Evolutionary conservation across 2,113 vertebrate species (phyloP), one percentile per base, ranked within the genome.

Genomic region (Dicaeum eximium): DNA sequence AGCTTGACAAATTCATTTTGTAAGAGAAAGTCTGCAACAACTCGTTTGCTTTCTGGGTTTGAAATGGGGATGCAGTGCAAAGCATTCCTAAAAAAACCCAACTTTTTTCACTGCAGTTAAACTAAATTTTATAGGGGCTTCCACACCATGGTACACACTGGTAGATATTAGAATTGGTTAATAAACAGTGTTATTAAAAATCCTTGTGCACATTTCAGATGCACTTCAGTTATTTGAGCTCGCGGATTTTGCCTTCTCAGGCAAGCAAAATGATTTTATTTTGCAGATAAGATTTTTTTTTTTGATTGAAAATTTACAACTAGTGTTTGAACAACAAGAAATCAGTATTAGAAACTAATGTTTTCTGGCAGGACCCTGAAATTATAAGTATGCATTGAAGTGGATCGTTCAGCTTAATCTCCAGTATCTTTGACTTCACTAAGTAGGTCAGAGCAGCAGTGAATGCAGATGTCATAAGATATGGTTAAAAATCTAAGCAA

Each of bases 1-100:
- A 95, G 94, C 82, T 88, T 72, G 82, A 94, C 56, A 95, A 94
- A 96, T 73, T 80, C 22, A 81, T 94, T 94, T 94, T 90, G 84
- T 67, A 60, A 72, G 79, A 53, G 47, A 91, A 95, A 74, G 71
- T 92, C 87, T 96, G 86, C 84, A 92, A 51, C 6, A 24, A 88
- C 91, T 77, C 91, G 79, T 92, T 95, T 89, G 47, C 58, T 84
- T 86, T 91, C 79, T 48, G 48, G 28, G 24, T 80, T 93, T 66
- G 62, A 92, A 91, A 33, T 7, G 18, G 33, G 44, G 61, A 72
- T 7, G 5, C 27, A 35, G 42, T 25, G 30, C 40, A 93, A 88
- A 64, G 8, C 33, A 79, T 69, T 93, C 42, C 56, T 38, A 2
- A 37, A 66, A 73, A 16, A 22, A 22, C n/a, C n/a, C n/a, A 5